phyloP scores from a whole-genome alignment of 1,140 invertebrate genomes.

The Mycetomoellerius zeteki region DNA sequence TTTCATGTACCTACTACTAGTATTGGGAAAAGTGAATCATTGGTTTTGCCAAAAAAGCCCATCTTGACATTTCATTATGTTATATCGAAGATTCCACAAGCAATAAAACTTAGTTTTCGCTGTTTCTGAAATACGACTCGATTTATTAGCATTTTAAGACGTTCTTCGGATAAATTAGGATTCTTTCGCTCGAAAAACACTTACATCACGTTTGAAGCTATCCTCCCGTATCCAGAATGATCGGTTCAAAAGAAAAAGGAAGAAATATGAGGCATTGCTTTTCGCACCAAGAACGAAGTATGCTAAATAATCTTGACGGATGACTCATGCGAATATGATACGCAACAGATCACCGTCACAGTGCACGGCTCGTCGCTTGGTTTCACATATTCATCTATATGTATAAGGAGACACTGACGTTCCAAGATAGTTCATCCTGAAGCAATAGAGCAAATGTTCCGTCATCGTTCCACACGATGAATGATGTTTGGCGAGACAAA shows the following conservation, averaged over 20 bases:
- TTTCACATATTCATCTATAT: slow-evolving; percentile 81
- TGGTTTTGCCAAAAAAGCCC: background rate
- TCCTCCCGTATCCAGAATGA: background rate
- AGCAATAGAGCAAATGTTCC: slow-evolving; percentile 65
- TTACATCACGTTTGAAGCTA: background rate
- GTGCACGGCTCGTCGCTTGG: slow-evolving; percentile 70
- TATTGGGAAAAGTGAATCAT: background rate
- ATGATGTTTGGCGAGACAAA: slow-evolving; percentile 60
- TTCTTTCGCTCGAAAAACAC: background rate
- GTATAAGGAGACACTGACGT: slow-evolving; percentile 76
- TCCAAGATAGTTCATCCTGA: slow-evolving; percentile 79
- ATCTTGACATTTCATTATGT: background rate
- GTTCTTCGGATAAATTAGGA: background rate
- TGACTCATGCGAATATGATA: slow-evolving; percentile 82
- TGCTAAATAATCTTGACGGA: slow-evolving; percentile 37
- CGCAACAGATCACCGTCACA: slow-evolving; percentile 79
- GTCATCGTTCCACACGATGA: slow-evolving; percentile 44
- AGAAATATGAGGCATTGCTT: background rate
- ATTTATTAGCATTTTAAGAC: slow-evolving; percentile 29
- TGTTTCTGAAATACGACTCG: background rate
- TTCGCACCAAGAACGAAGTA: background rate
- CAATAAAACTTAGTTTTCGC: slow-evolving; percentile 5
- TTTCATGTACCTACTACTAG: background rate
- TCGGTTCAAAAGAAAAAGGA: background rate
- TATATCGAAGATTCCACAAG: background rate